Evolutionary conservation across 2,113 vertebrate genomes (phyloP).

Genomic region (Acanthisitta chloris): DNA sequence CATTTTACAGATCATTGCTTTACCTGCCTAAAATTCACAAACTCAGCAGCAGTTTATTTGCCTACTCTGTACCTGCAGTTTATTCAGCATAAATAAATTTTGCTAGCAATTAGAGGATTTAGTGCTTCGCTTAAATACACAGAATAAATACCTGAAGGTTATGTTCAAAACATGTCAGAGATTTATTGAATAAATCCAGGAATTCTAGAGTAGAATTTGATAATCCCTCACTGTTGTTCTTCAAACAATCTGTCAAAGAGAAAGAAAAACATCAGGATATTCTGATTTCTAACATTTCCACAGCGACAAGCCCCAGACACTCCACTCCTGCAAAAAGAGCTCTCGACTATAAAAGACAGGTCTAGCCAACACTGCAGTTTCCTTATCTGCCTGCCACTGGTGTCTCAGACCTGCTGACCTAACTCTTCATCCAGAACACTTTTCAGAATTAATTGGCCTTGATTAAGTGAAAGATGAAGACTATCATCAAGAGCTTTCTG

Average conservation of each 20-base stretch:
- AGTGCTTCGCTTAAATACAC: conserved; percentile 26
- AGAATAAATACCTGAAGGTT: conserved; percentile 81
- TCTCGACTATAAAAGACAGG: background rate
- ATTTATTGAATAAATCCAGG: conserved; percentile 81
- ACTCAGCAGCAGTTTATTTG: background rate
- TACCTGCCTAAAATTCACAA: background rate
- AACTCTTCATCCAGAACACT: conserved; percentile 20
- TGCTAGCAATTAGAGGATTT: conserved; percentile 15
- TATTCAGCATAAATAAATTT: background rate
- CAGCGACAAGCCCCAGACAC: background rate
- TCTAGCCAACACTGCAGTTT: conserved; percentile 3
- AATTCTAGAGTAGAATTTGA: conserved; percentile 83
- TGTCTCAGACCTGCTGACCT: conserved; percentile 44
- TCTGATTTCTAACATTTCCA: conserved; percentile 7
- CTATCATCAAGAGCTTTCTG: conserved; percentile 49
- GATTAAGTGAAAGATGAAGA: conserved; percentile 63
- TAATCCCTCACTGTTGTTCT: conserved; percentile 62
- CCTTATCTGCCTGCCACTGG: conserved; percentile 10
- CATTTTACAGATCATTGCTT: conserved; percentile 16
- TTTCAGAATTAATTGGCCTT: conserved; percentile 61
- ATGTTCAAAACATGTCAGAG: conserved; percentile 87
- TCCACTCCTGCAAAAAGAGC: conserved; percentile 16
- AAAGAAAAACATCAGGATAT: conserved; percentile 34
- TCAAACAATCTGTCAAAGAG: conserved; percentile 82
- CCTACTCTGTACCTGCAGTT: background rate